These are phyloP conservation scores for Sericinus montela DNA, from an alignment of 2,888 invertebrate genomes.

Conservation along the genomic window DNA sequence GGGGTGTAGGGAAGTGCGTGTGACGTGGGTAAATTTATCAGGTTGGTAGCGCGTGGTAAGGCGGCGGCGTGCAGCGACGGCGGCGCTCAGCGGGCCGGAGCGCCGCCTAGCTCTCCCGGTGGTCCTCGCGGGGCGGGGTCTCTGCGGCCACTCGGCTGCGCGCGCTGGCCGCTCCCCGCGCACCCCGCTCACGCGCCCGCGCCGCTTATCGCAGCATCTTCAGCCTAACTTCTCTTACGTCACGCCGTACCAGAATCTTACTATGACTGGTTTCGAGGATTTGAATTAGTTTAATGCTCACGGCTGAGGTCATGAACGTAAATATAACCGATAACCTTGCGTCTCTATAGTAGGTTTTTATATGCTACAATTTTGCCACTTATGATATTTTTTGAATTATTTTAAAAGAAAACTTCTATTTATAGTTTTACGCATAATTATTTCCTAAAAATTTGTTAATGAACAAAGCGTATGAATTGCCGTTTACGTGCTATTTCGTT, in stretches of 20 bases:
- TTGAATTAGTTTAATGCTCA: conserved; percentile 29
- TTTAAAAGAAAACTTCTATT: too few relatives aligned
- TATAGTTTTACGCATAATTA: too few relatives aligned
- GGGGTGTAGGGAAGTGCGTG: conserved; percentile 25
- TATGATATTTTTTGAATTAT: not conserved
- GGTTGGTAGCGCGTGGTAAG: conserved; percentile 36
- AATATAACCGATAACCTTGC: conserved; percentile 8
- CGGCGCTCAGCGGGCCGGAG: conserved; percentile 24
- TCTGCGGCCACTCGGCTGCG: conserved; percentile 67
- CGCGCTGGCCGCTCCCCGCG: conserved; percentile 38
- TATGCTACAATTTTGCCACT: not conserved
- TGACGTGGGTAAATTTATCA: conserved; percentile 43
- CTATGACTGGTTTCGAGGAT: conserved; percentile 28
- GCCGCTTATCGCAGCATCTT: conserved; percentile 71
- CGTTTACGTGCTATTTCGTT: too few relatives aligned
- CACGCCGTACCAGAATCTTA: conserved; percentile 37
- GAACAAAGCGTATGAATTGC: too few relatives aligned
- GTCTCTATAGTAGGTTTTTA: not conserved
- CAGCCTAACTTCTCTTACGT: conserved; percentile 68
- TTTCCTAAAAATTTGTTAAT: too few relatives aligned
- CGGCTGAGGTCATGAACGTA: conserved; percentile 12
- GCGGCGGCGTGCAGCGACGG: conserved; percentile 26
- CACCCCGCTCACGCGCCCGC: conserved; percentile 41
- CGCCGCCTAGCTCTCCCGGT: conserved; percentile 78
- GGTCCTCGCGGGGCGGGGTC: conserved; percentile 77